phyloP scores from a whole-genome alignment of 2,113 vertebrate species.

The Seriola quinqueradiata region DNA sequence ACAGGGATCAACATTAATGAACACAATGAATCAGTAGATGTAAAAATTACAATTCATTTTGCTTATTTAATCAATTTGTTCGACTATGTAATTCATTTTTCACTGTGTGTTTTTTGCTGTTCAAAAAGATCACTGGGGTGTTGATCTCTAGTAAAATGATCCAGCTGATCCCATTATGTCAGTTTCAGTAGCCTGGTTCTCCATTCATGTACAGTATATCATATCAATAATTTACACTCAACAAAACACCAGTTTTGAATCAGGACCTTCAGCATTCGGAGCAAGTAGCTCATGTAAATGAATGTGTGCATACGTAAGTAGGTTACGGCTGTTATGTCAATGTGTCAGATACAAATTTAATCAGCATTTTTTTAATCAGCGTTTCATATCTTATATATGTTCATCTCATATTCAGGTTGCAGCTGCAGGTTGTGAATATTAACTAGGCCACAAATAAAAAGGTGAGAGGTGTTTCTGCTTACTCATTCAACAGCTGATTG shows the following conservation, averaged over 20 bases:
- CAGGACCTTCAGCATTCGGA: conserved; percentile 22
- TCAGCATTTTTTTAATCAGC: conserved; percentile 30
- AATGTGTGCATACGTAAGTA: conserved; percentile 35
- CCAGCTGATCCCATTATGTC: background rate
- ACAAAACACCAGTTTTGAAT: conserved; percentile 10
- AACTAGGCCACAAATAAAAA: background rate
- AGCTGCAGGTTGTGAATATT: background rate
- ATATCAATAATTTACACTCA: conserved; percentile 17
- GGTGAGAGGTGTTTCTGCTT: background rate
- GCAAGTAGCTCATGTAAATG: conserved; percentile 49
- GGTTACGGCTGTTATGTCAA: conserved; percentile 16
- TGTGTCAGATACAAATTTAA: conserved; percentile 55
- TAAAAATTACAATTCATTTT: background rate
- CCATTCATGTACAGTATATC: background rate
- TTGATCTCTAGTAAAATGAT: conserved; percentile 6
- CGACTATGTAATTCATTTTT: background rate
- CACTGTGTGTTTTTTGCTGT: background rate
- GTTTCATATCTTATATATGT: background rate
- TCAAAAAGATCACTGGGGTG: background rate
- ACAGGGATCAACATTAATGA: background rate
- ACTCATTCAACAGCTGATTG: background rate
- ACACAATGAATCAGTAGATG: too few species aligned
- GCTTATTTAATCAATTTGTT: background rate
- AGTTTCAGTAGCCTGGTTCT: conserved; percentile 4
- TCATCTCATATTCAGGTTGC: conserved; percentile 3